phyloP scores from a whole-genome alignment of 2,113 vertebrate species.

The Salvator merianae region DNA sequence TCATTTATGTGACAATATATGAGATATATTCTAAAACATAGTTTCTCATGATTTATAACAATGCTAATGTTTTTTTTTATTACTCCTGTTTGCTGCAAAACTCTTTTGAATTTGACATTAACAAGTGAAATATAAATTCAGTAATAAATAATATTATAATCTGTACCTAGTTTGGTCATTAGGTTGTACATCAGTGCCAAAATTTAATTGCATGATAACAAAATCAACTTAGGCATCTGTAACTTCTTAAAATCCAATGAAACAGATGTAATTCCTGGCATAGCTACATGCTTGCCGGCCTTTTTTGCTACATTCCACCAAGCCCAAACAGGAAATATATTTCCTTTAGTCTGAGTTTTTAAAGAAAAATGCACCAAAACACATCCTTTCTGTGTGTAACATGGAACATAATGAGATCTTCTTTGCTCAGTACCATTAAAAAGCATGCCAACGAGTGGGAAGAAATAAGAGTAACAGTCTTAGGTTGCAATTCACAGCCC shows the following conservation, averaged over 20 bases:
- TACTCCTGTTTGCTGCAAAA: no score
- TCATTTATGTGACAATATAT: no score
- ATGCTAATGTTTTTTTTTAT: no score
- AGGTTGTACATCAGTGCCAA: slow-evolving; percentile 20
- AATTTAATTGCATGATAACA: slow-evolving; percentile 14
- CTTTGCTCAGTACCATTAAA: slow-evolving; percentile 28
- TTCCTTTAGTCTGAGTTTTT: slow-evolving; percentile 40
- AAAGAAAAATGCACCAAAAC: slow-evolving; percentile 20
- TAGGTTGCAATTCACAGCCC: slow-evolving; percentile 2
- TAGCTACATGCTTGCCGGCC: slow-evolving; percentile 41
- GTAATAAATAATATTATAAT: slow-evolving; percentile 4
- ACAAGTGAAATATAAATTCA: no score
- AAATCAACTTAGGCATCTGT: slow-evolving; percentile 26
- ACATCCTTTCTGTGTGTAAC: slow-evolving; percentile 23
- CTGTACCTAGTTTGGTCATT: slow-evolving; percentile 36
- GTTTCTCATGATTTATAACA: no score
- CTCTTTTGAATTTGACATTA: no score
- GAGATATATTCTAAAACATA: no score
- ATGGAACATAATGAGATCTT: slow-evolving; percentile 38
- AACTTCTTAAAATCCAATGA: slow-evolving; percentile 33
- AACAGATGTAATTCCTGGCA: slow-evolving; percentile 36
- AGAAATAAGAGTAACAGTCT: slow-evolving; percentile 2
- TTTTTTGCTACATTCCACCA: slow-evolving; percentile 38
- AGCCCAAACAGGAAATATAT: slow-evolving; percentile 47
- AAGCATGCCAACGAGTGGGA: slow-evolving; percentile 16